A percentile compares a stretch with the other conserved stretches of the same genome.
Conservation (phyloP, 2,113 vertebrate genomes). For the Corythornis cristatus region DNA sequence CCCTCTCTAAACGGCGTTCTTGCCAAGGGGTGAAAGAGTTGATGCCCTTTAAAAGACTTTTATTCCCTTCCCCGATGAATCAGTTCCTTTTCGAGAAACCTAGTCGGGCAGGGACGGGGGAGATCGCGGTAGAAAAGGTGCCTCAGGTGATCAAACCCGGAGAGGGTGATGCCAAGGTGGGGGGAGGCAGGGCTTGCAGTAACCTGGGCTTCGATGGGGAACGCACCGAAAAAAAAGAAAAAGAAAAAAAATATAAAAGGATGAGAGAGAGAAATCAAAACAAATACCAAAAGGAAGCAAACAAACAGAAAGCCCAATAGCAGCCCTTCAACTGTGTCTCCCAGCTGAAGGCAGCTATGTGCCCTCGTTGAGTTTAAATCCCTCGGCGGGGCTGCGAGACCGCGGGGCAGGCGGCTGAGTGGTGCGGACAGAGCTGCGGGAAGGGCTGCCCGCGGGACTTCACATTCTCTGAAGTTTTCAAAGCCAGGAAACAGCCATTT, state of each 20-base stretch:
- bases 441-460: background rate
- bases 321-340: background rate
- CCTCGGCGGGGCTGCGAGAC: background rate
- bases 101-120: background rate
- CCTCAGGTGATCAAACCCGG: background rate
- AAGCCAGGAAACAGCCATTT: constrained; percentile 22
- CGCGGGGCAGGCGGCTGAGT: background rate
- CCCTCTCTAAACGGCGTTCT: background rate
- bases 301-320: background rate
- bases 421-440: background rate
- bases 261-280: background rate
- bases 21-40: background rate
- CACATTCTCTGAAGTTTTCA: background rate
- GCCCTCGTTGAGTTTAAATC: background rate
- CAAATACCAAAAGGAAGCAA: background rate
- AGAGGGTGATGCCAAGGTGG: background rate
- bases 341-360: background rate
- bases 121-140: background rate
- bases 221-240: fast-evolving
- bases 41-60: background rate
- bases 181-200: background rate
- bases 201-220: background rate
- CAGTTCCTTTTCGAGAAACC: background rate
- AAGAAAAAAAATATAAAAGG: fast-evolving
- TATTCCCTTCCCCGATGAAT: background rate